A percentile compares a stretch with the other conserved stretches of the same genome.
phyloP scores from a whole-genome alignment of 2,797 vertebrate genomes.

The Scleropages formosus region DNA sequence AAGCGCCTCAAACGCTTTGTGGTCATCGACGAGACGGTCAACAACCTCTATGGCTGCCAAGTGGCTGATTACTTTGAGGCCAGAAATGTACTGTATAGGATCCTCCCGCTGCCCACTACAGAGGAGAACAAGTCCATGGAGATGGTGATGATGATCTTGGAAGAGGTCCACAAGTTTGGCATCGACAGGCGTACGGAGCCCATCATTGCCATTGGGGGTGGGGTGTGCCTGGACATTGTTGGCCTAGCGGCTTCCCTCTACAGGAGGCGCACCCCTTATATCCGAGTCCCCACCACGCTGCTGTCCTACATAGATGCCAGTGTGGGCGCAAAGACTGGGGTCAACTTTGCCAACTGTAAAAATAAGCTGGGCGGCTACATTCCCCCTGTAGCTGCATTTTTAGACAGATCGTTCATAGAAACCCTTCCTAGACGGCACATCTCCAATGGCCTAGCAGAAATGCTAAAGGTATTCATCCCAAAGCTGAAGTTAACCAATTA shows the following conservation, averaged over 20 bases:
- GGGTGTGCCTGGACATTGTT: conserved; percentile 76
- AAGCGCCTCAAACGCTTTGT: conserved; percentile 70
- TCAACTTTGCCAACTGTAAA: conserved; percentile 80
- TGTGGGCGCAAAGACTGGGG: conserved; percentile 75
- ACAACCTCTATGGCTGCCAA: conserved; percentile 68
- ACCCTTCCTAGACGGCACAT: conserved; percentile 73
- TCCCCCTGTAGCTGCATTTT: conserved; percentile 68
- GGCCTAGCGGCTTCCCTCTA: conserved; percentile 75
- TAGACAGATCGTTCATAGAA: conserved; percentile 74
- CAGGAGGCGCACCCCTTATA: conserved; percentile 75
- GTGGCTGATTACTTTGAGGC: conserved; percentile 68
- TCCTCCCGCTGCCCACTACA: conserved; percentile 69
- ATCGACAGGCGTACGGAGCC: conserved; percentile 74
- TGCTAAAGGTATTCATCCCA: conserved; percentile 68
- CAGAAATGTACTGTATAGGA: conserved; percentile 66
- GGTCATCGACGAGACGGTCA: conserved; percentile 73
- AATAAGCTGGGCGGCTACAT: conserved; percentile 79
- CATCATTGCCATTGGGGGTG: conserved; percentile 77
- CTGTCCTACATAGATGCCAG: conserved; percentile 78
- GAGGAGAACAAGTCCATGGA: conserved; percentile 81
- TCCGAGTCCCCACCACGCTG: conserved; percentile 77
- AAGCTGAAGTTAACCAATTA: background rate
- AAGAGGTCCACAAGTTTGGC: conserved; percentile 74
- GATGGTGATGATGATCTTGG: conserved; percentile 69
- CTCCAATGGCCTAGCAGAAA: conserved; percentile 77